Percentiles rank a stretch among this genome's conserved stretches.
Conservation (phyloP, 2,113 vertebrate species). For the Turdus rufiventris region DNA sequence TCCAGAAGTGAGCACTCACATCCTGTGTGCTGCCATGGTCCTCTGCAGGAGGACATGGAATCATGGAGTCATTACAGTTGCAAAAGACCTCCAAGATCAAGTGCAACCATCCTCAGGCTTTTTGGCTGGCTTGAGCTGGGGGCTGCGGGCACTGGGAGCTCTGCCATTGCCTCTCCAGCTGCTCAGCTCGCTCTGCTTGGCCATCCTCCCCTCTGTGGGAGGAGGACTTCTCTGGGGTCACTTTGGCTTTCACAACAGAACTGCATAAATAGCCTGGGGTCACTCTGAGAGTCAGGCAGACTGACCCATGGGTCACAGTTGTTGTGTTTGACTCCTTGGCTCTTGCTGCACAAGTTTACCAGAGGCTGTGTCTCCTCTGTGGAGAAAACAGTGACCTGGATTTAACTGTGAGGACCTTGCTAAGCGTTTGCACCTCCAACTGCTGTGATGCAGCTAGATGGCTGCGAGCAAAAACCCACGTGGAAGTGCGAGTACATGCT, state of each 20-base stretch:
- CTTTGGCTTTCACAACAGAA: background rate
- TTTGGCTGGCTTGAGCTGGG: background rate
- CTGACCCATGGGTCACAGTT: background rate
- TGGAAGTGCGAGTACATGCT: slow-evolving; percentile 36
- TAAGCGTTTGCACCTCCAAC: background rate
- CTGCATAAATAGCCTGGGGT: fast-evolving
- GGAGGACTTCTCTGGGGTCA: background rate
- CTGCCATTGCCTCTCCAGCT: background rate
- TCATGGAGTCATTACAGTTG: background rate
- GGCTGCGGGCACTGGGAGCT: background rate
- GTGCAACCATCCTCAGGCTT: background rate
- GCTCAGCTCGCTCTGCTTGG: background rate
- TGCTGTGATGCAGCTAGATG: slow-evolving; percentile 1
- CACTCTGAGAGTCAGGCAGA: fast-evolving
- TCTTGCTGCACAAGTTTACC: background rate
- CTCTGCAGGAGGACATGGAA: background rate
- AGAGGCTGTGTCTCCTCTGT: background rate
- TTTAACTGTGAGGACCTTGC: background rate
- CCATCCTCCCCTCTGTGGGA: fast-evolving
- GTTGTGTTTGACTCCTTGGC: background rate
- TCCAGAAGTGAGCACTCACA: background rate
- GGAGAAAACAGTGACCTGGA: background rate
- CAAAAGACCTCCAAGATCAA: background rate
- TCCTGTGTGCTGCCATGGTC: fast-evolving
- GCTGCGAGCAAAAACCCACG: background rate